Conservation (phyloP, 1,140 invertebrate species). For the Lysiphlebus fabarum region DNA sequence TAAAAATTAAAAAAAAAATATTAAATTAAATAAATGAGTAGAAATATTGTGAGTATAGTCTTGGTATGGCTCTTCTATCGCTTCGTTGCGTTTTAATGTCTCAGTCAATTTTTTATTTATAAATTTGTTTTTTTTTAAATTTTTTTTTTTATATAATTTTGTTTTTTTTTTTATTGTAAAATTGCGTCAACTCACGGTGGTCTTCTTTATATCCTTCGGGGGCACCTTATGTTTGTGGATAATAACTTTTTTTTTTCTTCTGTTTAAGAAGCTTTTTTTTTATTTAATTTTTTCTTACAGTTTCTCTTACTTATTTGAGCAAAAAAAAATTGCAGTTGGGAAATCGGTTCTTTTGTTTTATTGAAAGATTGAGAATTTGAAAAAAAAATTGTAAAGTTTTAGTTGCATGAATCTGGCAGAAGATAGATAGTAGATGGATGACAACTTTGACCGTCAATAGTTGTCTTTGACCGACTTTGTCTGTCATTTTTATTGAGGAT, state of each 20-base stretch:
- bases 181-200: constrained; percentile 14
- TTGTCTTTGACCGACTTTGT: too few species aligned
- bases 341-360: not conserved
- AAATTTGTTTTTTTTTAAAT: too few species aligned
- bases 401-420: too few species aligned
- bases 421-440: too few species aligned
- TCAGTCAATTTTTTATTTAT: not conserved
- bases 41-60: not conserved
- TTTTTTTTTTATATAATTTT: too few species aligned
- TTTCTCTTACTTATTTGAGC: not conserved
- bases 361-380: too few species aligned
- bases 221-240: not conserved
- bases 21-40: not conserved
- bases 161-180: not conserved
- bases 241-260: constrained; percentile 2
- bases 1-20: not conserved
- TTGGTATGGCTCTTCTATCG: constrained; percentile 10
- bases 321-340: not conserved
- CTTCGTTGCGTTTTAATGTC: constrained; percentile 17
- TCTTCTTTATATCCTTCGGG: constrained; percentile 8
- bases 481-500: too few species aligned
- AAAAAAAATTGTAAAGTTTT: too few species aligned
- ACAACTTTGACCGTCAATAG: too few species aligned
- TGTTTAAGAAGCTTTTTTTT: not conserved
- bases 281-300: not conserved